A percentile compares a stretch with the other conserved stretches of the same genome.
phyloP scores from a whole-genome alignment of 2,113 vertebrate genomes.

The Catharus bicknelli region DNA sequence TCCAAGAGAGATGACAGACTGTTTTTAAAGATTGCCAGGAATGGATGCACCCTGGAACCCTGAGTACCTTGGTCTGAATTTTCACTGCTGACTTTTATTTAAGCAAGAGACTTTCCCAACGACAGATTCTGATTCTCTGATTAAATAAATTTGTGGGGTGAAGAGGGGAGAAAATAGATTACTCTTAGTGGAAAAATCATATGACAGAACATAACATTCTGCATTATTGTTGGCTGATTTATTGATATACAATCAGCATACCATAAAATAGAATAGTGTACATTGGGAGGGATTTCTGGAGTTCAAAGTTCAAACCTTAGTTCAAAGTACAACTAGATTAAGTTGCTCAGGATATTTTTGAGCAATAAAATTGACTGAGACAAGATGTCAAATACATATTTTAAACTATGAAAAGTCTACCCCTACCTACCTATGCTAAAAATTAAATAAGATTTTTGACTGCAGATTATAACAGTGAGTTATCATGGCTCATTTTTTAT shows the following conservation, averaged over 20 bases:
- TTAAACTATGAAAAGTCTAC: neutral
- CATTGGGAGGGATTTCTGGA: neutral
- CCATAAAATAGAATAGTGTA: neutral
- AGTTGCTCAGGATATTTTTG: neutral
- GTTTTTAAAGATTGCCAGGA: neutral
- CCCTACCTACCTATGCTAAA: neutral
- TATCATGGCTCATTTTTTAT: neutral
- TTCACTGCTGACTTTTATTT: neutral
- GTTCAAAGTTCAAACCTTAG: neutral
- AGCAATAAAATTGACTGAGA: neutral
- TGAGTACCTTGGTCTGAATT: neutral
- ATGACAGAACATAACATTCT: neutral
- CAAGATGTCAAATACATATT: neutral
- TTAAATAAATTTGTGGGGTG: neutral
- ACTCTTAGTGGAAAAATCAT: neutral
- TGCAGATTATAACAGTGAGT: neutral
- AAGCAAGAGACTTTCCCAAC: neutral
- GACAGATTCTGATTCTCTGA: neutral
- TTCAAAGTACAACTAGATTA: neutral
- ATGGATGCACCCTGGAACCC: neutral
- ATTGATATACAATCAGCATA: neutral
- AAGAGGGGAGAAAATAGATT: neutral
- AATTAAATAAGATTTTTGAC: neutral
- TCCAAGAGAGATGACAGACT: neutral
- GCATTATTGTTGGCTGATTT: neutral